These are phyloP conservation scores for Athrips mouffetella DNA, from an alignment of 2,888 invertebrate species.

Conservation along the genomic window DNA sequence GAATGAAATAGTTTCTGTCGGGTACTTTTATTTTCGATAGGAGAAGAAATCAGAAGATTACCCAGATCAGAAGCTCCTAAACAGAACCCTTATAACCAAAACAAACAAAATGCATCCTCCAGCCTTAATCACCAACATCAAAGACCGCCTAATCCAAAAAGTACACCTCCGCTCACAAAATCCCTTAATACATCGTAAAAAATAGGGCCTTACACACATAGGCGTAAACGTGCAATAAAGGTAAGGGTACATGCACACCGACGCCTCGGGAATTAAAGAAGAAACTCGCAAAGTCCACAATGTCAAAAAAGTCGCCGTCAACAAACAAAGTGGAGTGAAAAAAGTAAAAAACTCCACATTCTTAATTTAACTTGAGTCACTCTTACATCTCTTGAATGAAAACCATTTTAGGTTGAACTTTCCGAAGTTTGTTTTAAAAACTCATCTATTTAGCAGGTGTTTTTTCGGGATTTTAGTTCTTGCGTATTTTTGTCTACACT, in stretches of 20 bases:
- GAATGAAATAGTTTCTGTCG: no score
- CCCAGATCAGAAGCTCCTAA: conserved; percentile 17
- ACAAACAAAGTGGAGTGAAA: conserved; percentile 68
- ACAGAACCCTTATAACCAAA: conserved; percentile 40
- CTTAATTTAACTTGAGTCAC: conserved; percentile 79
- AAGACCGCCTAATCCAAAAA: conserved; percentile 69
- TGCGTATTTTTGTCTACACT: not conserved
- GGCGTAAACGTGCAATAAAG: conserved; percentile 40
- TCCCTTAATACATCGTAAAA: conserved; percentile 62
- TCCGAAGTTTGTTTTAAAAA: conserved; percentile 16
- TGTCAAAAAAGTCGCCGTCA: conserved; percentile 74
- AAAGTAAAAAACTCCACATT: conserved; percentile 66
- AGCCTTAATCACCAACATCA: conserved; percentile 62
- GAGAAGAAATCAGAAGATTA: not conserved
- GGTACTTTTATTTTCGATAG: not conserved
- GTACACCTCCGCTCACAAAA: conserved; percentile 59
- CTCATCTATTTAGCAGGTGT: conserved; percentile 10
- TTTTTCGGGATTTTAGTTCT: conserved; percentile 1
- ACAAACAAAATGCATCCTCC: conserved; percentile 65
- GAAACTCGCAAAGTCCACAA: conserved; percentile 65
- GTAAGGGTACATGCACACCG: conserved; percentile 50
- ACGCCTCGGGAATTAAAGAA: conserved; percentile 70
- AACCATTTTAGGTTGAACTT: conserved; percentile 37
- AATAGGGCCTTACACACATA: conserved; percentile 44
- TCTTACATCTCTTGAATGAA: conserved; percentile 65